Evolutionary conservation across 2,797 vertebrate species (phyloP), one percentile per base, ranked within the genome.

Genomic region (Chrosomus eos): DNA sequence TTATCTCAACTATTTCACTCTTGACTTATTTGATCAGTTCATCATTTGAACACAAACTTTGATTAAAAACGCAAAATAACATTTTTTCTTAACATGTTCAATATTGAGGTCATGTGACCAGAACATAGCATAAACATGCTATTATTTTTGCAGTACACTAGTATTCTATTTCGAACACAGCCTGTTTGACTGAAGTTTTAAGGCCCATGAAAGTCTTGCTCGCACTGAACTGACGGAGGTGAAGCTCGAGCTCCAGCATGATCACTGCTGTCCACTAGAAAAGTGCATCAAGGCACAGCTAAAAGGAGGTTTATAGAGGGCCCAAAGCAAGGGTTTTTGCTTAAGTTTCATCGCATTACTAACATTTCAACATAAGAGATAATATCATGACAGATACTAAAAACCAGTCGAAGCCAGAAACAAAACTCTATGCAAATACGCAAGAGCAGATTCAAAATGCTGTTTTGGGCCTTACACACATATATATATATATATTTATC

Each of bases 211-310:
- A 58, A 76, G 72, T 28, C 60, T 78, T 33, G 26, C 71, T 48
- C 18, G 23, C 43, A 58, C 10, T 58, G 45, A 51, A 66, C 68
- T 92, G 93, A 90, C 91, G 87, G 90, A 90, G 88, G 81, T 26
- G 64, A 64, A 68, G 76, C 88, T 89, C 53, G 23, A 58, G 4
- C 53, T 10, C 21, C 53, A 58, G 89, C 88, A 90, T 82, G 90
- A 88, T 91, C 89, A 11, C 75, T 76, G 87, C 80, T 84, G 88
- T 92, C 90, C 90, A 93, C 93, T 93, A 91, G 90, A 92, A 93
- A 84, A 93, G 94, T 95, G 94, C 93, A 82, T 94, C 93, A 95
- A 95, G 94, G 95, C 94, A 95, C 94, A 91, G 94, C 91, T 92
- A 94, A 91, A 90, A 89, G 90, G 72, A 89, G 82, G 53, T 76